Conservation (phyloP, 2,113 vertebrate species). For the Octodon degus region DNA sequence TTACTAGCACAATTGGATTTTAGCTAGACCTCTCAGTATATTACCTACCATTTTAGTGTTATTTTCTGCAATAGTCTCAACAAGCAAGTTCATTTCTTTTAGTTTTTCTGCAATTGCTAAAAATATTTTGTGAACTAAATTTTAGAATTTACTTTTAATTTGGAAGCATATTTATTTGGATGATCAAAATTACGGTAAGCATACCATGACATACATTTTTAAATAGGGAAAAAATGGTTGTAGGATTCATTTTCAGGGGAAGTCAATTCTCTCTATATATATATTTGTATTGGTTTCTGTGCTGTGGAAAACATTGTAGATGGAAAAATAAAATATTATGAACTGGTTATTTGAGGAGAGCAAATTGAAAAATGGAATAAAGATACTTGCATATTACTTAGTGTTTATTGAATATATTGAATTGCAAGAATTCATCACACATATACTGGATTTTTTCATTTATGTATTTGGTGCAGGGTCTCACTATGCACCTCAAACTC, state of each 20-base stretch:
- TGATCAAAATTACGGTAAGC: neutral
- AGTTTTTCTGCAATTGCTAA: neutral
- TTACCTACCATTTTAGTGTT: neutral
- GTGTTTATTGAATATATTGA: neutral
- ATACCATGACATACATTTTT: neutral
- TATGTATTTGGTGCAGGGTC: too few relatives aligned
- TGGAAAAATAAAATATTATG: neutral
- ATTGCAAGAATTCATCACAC: neutral
- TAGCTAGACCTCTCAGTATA: neutral
- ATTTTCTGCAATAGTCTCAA: neutral
- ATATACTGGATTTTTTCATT: neutral
- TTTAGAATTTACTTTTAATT: conserved; percentile 19
- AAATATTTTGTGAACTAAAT: neutral
- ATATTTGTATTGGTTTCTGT: neutral
- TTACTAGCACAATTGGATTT: neutral
- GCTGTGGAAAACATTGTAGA: neutral
- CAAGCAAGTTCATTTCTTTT: neutral
- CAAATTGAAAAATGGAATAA: neutral
- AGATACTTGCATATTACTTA: neutral
- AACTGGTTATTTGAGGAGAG: neutral
- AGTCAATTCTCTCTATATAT: neutral
- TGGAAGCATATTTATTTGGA: neutral
- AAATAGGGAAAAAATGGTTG: neutral
- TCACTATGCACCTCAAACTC: too few relatives aligned
- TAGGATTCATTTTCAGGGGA: neutral